Conservation (phyloP, 1,140 invertebrate genomes). For the Eupeodes corollae region DNA sequence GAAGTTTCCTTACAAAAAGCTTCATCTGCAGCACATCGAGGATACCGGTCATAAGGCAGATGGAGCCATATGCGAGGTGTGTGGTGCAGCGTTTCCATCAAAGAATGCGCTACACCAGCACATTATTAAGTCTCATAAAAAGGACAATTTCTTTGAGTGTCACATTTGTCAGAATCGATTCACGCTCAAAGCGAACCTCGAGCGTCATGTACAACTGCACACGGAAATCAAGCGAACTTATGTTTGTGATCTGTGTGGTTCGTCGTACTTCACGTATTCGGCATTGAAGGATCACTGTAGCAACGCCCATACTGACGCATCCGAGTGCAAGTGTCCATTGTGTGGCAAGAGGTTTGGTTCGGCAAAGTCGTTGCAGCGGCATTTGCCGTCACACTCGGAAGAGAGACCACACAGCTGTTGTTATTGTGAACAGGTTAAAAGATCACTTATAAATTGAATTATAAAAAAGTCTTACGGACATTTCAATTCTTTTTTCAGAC, state of each 20-base stretch:
- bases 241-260: constrained; percentile 34
- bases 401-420: constrained; percentile 76
- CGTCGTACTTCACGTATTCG: constrained; percentile 36
- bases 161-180: constrained; percentile 38
- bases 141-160: constrained; percentile 35
- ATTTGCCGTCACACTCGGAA: constrained; percentile 79
- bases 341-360: constrained; percentile 34
- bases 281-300: constrained; percentile 35
- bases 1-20: constrained; percentile 30
- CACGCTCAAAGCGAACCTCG: constrained; percentile 32
- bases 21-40: constrained; percentile 31
- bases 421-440: constrained; percentile 46
- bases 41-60: constrained; percentile 33
- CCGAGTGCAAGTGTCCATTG: constrained; percentile 31
- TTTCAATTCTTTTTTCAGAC: constrained; percentile 14
- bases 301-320: constrained; percentile 31
- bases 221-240: constrained; percentile 35
- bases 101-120: constrained; percentile 34
- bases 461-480: background rate
- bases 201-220: constrained; percentile 35
- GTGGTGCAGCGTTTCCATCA: constrained; percentile 28
- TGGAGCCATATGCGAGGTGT: constrained; percentile 34
- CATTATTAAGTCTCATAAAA: constrained; percentile 32
- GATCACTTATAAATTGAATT: background rate
- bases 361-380: constrained; percentile 49